Conservation (phyloP, 1,140 invertebrate genomes). For the Tetragnatha versicolor region DNA sequence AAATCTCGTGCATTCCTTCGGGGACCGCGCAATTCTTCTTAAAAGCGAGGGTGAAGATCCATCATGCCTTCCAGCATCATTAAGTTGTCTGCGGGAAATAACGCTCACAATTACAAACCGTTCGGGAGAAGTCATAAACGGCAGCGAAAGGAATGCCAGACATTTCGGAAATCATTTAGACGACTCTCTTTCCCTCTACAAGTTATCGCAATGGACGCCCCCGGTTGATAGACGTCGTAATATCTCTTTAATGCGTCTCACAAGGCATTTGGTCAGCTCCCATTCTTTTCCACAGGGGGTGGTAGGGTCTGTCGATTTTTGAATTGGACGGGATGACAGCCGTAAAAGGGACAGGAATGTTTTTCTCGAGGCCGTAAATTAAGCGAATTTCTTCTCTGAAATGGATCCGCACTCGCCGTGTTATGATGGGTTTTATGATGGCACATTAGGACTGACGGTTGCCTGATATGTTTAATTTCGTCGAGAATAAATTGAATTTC, state of each 20-base stretch:
- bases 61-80: constrained; percentile 10
- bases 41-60: background rate
- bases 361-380: background rate
- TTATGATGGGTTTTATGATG: no score
- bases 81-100: constrained; percentile 36
- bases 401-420: no score
- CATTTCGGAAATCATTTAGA: no score
- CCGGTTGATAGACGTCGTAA: constrained; percentile 25
- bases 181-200: no score
- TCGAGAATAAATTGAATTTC: no score
- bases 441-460: no score
- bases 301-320: no score
- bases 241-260: constrained; percentile 30
- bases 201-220: background rate
- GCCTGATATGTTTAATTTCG: no score
- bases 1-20: no score
- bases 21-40: no score
- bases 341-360: background rate
- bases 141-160: constrained; percentile 21
- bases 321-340: background rate
- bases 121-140: constrained; percentile 10
- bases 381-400: no score
- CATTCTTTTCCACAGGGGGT: constrained; percentile 13
- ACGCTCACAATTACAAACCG: constrained; percentile 25
- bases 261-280: background rate